These are phyloP conservation scores for Naja naja DNA, from an alignment of 2,113 vertebrate species.

Conservation along the genomic window DNA sequence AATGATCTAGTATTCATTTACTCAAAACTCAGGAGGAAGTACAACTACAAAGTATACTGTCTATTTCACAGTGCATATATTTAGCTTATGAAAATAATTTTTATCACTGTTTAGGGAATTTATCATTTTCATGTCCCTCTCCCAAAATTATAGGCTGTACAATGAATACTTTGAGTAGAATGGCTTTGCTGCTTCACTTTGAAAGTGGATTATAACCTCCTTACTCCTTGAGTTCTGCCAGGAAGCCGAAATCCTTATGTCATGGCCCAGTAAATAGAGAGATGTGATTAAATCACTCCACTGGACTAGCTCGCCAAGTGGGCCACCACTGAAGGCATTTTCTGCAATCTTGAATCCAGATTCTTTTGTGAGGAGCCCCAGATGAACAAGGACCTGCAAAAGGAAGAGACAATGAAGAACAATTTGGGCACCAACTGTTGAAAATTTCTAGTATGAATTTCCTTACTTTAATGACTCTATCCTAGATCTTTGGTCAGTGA, in stretches of 20 bases:
- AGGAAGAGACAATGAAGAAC: conserved; percentile 16
- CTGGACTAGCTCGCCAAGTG: conserved; percentile 95
- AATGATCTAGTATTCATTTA: conserved; percentile 68
- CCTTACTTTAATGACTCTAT: not conserved
- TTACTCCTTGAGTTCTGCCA: conserved; percentile 99
- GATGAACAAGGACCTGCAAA: conserved; percentile 89
- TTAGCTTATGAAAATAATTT: conserved; percentile 74
- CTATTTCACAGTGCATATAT: conserved; percentile 65
- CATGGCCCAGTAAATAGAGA: conserved; percentile 96
- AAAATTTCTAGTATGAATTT: not conserved
- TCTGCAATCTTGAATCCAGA: conserved; percentile 99
- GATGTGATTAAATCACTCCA: conserved; percentile 99
- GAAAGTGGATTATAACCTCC: conserved; percentile 76
- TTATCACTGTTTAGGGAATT: conserved; percentile 74
- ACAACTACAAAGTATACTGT: conserved; percentile 68
- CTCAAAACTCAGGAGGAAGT: conserved; percentile 64
- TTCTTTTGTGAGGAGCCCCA: conserved; percentile 97
- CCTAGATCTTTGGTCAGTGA: not conserved
- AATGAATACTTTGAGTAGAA: conserved; percentile 62
- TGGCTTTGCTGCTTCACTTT: conserved; percentile 61
- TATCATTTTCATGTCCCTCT: conserved; percentile 69
- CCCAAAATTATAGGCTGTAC: conserved; percentile 63
- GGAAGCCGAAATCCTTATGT: conserved; percentile 95
- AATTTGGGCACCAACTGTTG: not conserved
- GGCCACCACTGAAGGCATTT: conserved; percentile 96